Base-by-base conservation (phyloP, 2,113 vertebrate species). In the Clarias magur region DNA sequence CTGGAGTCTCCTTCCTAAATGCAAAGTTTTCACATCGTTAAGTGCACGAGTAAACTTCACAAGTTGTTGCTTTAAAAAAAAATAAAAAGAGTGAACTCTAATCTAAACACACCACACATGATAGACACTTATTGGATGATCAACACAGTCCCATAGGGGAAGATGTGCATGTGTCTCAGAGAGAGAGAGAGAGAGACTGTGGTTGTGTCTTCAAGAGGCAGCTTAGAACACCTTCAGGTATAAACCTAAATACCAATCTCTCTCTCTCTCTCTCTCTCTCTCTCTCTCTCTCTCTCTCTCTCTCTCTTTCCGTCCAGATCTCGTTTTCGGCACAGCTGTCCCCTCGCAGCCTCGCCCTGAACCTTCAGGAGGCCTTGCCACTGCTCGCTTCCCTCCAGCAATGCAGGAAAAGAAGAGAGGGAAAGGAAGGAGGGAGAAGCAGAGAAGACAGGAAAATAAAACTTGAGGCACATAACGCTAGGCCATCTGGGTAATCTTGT, bases 401-500 rank as follows among this genome's bases (percentile, higher is more conserved):
- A 94, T 81, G 89, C 85, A 94, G 94, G 92, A 85, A 93, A 86
- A 92, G 91, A 92, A 92, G 91, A 91, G 91, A 93, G 94, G 89
- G 88, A 60, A 84, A 38, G 34, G 84, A 85, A 76, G 78, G 34
- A 83, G 80, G 57, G 80, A 63, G 67, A 90, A 93, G 91, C 25
- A 79, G 92, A 91, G 92, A 91, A 92, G 85, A 87, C 90, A 91
- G 92, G 92, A 93, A 94, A 94, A 94, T 93, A 95, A 95, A 94
- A 95, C 94, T 95, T 93, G 88, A 94, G 94, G 94, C 95, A 88
- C 92, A 95, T 93, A 91, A 94, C 93, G 93, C 94, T 93, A 95
- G 94, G 94, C 95, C 94, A 95, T 95, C 95, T 95, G 95, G 94
- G 94, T 95, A 95, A 95, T 95, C 94, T 95, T 94, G 94, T 93